phyloP scores from a whole-genome alignment of 2,113 vertebrate genomes.

The Stegostoma tigrinum region DNA sequence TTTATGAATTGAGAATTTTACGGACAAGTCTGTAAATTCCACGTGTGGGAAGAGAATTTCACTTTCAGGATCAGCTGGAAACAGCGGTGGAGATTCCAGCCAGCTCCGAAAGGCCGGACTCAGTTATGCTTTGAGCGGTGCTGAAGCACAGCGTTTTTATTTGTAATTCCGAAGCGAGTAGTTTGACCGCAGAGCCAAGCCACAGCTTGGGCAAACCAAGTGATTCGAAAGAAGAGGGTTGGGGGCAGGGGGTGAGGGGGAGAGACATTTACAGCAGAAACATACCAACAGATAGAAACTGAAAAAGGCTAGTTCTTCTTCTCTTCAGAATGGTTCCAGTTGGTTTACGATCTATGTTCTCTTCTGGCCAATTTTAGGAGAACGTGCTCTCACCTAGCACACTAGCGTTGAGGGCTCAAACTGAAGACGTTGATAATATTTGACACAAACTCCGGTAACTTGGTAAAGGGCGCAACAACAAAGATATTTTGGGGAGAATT shows the following conservation, averaged over 20 bases:
- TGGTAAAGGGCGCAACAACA: not conserved
- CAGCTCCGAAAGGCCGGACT: not conserved
- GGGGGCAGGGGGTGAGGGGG: not conserved
- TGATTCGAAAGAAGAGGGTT: not conserved
- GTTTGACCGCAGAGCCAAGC: not conserved
- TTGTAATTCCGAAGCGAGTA: not conserved
- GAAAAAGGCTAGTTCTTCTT: not conserved
- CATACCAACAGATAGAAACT: not conserved
- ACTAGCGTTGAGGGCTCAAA: too few species aligned
- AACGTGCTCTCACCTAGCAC: not conserved
- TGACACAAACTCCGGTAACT: not conserved
- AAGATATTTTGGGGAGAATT: not conserved
- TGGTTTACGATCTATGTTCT: not conserved
- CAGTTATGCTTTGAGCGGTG: not conserved
- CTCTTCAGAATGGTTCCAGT: not conserved
- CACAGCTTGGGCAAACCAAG: not conserved
- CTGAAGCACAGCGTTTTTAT: not conserved
- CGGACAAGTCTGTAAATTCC: not conserved
- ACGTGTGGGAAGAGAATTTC: not conserved
- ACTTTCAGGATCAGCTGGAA: not conserved
- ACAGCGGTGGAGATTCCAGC: not conserved
- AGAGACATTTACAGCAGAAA: not conserved
- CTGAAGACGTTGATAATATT: not conserved
- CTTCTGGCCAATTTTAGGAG: not conserved
- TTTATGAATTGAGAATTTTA: not conserved